Conservation (phyloP, 2,797 vertebrate species). For the Lophius americanus region DNA sequence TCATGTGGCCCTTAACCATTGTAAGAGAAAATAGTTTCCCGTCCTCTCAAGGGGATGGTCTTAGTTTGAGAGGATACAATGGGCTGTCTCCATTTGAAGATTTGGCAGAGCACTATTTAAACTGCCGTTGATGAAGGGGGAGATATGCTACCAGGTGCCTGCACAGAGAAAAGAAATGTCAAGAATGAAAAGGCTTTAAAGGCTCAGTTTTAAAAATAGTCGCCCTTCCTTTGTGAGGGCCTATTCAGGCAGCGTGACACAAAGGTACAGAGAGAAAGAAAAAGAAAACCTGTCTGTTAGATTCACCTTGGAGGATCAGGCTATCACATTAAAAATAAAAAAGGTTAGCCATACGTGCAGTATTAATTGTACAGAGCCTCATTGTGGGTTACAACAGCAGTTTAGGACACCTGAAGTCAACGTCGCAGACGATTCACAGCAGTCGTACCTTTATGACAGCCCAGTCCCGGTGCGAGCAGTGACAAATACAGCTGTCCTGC, state of each 20-base stretch:
- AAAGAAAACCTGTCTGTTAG: slow-evolving; percentile 3
- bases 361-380: slow-evolving; percentile 11
- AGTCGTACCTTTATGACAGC: slow-evolving; percentile 32
- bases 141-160: slow-evolving; percentile 28
- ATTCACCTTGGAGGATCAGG: slow-evolving; percentile 17
- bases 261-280: slow-evolving; percentile 22
- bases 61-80: no score
- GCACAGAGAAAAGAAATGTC: slow-evolving; percentile 53
- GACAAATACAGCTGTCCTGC: slow-evolving; percentile 69
- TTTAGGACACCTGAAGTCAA: slow-evolving; percentile 34
- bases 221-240: slow-evolving; percentile 33
- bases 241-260: slow-evolving; percentile 36
- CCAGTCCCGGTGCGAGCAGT: slow-evolving; percentile 37
- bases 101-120: slow-evolving; percentile 32
- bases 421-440: slow-evolving; percentile 39
- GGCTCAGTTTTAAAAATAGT: slow-evolving; percentile 54
- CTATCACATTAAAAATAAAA: slow-evolving; percentile 9
- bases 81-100: slow-evolving; percentile 32
- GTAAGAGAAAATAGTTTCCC: slow-evolving; percentile 12
- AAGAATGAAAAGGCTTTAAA: slow-evolving; percentile 47
- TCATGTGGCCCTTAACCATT: slow-evolving; percentile 6
- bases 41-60: slow-evolving; percentile 20
- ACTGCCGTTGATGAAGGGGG: slow-evolving; percentile 1
- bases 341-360: background rate
- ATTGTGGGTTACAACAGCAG: slow-evolving; percentile 39